A percentile compares a stretch with the other conserved stretches of the same genome.
Conservation (phyloP, 2,113 vertebrate genomes). For the Uria lomvia region DNA sequence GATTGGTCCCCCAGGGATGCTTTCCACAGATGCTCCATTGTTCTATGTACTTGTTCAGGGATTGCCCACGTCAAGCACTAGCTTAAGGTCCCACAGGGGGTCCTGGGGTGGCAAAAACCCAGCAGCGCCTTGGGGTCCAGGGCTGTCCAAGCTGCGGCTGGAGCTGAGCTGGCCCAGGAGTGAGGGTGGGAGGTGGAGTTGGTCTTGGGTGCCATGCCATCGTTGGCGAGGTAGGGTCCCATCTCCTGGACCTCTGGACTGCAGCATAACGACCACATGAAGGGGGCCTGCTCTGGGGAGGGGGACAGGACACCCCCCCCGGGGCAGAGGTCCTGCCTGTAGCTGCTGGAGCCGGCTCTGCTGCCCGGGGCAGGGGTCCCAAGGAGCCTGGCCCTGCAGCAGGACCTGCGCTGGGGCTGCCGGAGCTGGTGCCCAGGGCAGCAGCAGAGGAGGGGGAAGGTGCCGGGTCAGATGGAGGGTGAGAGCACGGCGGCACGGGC, state of each 20-base stretch:
- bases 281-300: background rate
- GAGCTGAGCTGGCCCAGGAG: background rate
- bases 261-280: accelerated
- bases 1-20: accelerated
- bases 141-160: background rate
- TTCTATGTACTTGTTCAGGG: background rate
- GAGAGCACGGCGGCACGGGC: accelerated
- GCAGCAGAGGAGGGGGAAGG: background rate
- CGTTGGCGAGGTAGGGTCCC: background rate
- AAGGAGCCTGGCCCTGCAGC: background rate
- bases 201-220: background rate
- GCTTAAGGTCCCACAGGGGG: accelerated
- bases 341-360: background rate
- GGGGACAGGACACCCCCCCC: accelerated
- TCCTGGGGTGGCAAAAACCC: background rate
- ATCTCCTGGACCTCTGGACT: too few relatives aligned
- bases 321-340: background rate
- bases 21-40: background rate
- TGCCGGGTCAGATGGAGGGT: background rate
- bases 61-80: accelerated
- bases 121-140: accelerated
- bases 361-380: background rate
- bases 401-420: accelerated
- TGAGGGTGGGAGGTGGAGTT: background rate
- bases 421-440: background rate